These are phyloP conservation scores for Phrynocephalus vlangalii DNA, from an alignment of 2,797 vertebrate species.

Conservation along the genomic window DNA sequence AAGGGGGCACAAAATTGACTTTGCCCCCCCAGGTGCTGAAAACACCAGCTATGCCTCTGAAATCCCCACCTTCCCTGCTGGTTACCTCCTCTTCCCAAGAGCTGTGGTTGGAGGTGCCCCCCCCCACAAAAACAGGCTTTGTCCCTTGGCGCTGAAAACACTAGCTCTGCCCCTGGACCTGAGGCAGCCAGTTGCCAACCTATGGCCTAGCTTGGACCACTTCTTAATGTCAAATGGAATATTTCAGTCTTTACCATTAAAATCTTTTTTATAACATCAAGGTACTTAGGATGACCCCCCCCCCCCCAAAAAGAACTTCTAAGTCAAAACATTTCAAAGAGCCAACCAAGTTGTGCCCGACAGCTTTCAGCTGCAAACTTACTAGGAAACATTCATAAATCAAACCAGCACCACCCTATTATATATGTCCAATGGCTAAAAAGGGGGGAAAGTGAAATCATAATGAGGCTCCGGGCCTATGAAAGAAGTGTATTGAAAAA, in stretches of 20 bases:
- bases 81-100: too few relatives aligned
- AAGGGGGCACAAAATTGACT: too few relatives aligned
- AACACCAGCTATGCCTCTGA: too few relatives aligned
- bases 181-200: neutral
- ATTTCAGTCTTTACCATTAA: neutral
- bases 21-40: too few relatives aligned
- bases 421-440: conserved; percentile 62
- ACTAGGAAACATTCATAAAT: conserved; percentile 69
- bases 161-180: too few relatives aligned
- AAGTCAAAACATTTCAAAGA: conserved; percentile 7
- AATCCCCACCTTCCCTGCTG: too few relatives aligned
- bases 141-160: too few relatives aligned
- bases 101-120: too few relatives aligned
- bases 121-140: too few relatives aligned
- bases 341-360: conserved; percentile 28
- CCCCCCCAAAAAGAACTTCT: conserved; percentile 33
- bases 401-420: conserved; percentile 61
- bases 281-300: neutral
- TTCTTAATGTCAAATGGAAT: neutral
- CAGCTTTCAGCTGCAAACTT: conserved; percentile 65
- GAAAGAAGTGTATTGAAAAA: conserved; percentile 76
- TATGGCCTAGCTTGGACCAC: neutral
- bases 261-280: neutral
- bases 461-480: conserved; percentile 60
- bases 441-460: conserved; percentile 72